These are phyloP conservation scores for Lepidotrigona ventralis DNA, from an alignment of 1,140 invertebrate genomes.

Conservation along the genomic window DNA sequence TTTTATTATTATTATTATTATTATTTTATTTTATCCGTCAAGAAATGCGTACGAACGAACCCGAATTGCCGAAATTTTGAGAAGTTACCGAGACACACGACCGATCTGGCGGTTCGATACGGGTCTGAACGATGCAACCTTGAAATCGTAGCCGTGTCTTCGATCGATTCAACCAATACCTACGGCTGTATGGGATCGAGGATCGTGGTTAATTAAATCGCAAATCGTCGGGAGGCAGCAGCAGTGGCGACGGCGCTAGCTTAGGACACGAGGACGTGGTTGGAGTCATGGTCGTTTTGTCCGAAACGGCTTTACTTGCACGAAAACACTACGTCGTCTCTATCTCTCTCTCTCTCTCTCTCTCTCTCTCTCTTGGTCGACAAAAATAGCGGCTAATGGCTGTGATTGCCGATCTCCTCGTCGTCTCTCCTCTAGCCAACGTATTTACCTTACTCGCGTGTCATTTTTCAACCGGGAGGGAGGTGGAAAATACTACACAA, in stretches of 20 bases:
- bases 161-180: not conserved
- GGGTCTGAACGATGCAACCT: not conserved
- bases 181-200: not conserved
- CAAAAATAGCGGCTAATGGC: constrained; percentile 59
- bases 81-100: not conserved
- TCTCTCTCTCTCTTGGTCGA: constrained; percentile 26
- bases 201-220: constrained; percentile 14
- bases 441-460: constrained; percentile 51
- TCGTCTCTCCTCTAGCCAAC: constrained; percentile 19
- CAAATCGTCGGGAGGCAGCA: not conserved
- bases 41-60: constrained; percentile 8
- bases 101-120: not conserved
- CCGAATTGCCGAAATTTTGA: not conserved
- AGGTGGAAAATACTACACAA: constrained; percentile 43
- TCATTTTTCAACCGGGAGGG: constrained; percentile 47
- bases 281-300: constrained; percentile 3
- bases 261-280: not conserved
- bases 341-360: too few relatives aligned
- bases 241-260: not conserved
- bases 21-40: too few relatives aligned
- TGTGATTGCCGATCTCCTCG: constrained; percentile 49
- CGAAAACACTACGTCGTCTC: constrained; percentile 43
- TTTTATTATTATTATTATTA: too few relatives aligned
- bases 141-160: constrained; percentile 6
- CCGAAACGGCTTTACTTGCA: constrained; percentile 46